A percentile compares a stretch with the other conserved stretches of the same genome.
These are phyloP conservation scores for Schizotus pectinicornis DNA, from an alignment of 2,888 invertebrate species.

Conservation along the genomic window DNA sequence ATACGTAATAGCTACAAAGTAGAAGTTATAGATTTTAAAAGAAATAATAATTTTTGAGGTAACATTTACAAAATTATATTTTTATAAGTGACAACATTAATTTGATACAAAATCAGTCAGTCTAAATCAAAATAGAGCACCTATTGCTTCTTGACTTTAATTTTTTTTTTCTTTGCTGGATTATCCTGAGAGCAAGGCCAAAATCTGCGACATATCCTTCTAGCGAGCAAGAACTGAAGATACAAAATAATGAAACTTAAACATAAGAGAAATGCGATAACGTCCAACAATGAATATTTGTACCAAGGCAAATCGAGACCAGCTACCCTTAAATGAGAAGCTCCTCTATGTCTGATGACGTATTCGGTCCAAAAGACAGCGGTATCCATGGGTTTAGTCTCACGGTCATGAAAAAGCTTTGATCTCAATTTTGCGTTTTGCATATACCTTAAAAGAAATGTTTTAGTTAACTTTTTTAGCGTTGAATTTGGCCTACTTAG, in stretches of 20 bases:
- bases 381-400: conserved; percentile 27
- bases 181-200: background rate
- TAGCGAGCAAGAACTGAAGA: too few relatives aligned
- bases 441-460: conserved; percentile 6
- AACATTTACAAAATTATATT: too few relatives aligned
- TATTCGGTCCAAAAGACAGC: conserved; percentile 37
- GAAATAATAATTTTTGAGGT: too few relatives aligned
- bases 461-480: background rate
- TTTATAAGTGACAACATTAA: too few relatives aligned
- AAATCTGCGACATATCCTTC: background rate
- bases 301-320: conserved; percentile 31
- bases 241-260: background rate
- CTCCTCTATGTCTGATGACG: conserved; percentile 15
- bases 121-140: too few relatives aligned
- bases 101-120: too few relatives aligned
- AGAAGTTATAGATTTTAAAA: too few relatives aligned
- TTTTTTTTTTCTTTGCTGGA: too few relatives aligned
- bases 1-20: too few relatives aligned
- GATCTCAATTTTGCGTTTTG: conserved; percentile 9
- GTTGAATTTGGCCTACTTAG: conserved; percentile 44
- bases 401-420: conserved; percentile 10
- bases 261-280: background rate
- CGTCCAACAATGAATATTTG: conserved; percentile 29
- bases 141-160: too few relatives aligned
- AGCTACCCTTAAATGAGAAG: conserved; percentile 24